Evolutionary conservation across 2,888 invertebrate genomes (phyloP).

Genomic region (Tetheella fluctuosa): DNA sequence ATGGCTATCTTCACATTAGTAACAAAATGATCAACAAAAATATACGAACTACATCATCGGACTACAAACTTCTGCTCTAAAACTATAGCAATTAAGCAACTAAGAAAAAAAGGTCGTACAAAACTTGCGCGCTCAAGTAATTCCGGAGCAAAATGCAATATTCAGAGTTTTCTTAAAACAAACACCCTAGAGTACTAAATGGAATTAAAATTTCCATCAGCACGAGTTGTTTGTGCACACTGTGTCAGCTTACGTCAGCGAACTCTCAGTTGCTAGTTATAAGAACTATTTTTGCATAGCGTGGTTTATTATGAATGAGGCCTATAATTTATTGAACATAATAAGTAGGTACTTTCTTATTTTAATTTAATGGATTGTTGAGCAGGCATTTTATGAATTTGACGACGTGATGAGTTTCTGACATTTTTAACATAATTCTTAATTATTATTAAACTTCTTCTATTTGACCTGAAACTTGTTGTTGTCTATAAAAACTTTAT

Average conservation of each 20-base stretch:
- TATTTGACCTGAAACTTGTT: too few relatives aligned
- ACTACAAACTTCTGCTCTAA: background rate
- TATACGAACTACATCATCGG: too few relatives aligned
- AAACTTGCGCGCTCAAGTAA: slow-evolving; percentile 22
- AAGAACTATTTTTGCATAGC: background rate
- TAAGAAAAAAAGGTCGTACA: slow-evolving; percentile 16
- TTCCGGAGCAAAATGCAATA: slow-evolving; percentile 40
- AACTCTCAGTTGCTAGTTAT: background rate
- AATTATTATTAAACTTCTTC: too few relatives aligned
- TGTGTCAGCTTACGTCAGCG: background rate
- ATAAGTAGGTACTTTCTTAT: too few relatives aligned
- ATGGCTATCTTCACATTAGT: too few relatives aligned
- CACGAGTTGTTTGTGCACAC: slow-evolving; percentile 47
- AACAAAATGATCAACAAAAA: too few relatives aligned
- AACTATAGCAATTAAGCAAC: slow-evolving; percentile 4
- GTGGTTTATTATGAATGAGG: background rate
- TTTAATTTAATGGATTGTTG: too few relatives aligned
- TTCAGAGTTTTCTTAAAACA: slow-evolving; percentile 49
- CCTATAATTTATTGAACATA: too few relatives aligned
- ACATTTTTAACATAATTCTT: too few relatives aligned
- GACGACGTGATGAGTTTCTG: too few relatives aligned
- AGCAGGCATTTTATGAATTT: too few relatives aligned
- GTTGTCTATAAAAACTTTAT: too few relatives aligned
- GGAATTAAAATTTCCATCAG: slow-evolving; percentile 62
- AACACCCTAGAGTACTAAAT: slow-evolving; percentile 40